phyloP scores from a whole-genome alignment of 2,888 invertebrate species.

The Pyrrhia umbra region DNA sequence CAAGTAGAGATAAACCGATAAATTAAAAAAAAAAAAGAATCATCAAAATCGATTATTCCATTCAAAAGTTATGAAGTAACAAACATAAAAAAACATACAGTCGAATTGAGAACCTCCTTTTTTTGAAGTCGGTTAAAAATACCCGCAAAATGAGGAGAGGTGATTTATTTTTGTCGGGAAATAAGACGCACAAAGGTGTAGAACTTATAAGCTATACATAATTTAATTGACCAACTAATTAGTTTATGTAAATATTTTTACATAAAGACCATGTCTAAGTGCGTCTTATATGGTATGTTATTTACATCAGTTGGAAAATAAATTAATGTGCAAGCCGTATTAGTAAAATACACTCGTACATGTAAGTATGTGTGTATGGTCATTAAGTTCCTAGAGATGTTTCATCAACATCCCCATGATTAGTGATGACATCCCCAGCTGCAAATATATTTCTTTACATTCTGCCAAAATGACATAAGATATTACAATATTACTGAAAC shows the following conservation, averaged over 20 bases:
- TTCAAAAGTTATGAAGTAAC: too few relatives aligned
- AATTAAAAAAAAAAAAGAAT: too few relatives aligned
- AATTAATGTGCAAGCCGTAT: slow-evolving; percentile 19
- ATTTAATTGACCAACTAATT: slow-evolving; percentile 16
- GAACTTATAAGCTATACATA: neutral
- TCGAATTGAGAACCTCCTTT: neutral
- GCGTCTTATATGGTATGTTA: slow-evolving; percentile 23
- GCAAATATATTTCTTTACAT: neutral
- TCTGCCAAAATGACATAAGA: too few relatives aligned
- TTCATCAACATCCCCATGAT: slow-evolving; percentile 17
- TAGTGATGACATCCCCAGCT: slow-evolving; percentile 7
- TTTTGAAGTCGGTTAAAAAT: neutral
- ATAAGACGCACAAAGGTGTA: neutral
- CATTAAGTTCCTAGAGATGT: slow-evolving; percentile 12
- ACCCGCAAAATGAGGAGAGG: neutral
- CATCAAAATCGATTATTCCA: too few relatives aligned
- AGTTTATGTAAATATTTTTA: slow-evolving; percentile 24
- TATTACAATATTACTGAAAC: too few relatives aligned
- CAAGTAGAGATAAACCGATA: too few relatives aligned
- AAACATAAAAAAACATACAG: too few relatives aligned
- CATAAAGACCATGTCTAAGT: slow-evolving; percentile 18
- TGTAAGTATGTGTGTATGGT: slow-evolving; percentile 1
- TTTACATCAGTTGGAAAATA: slow-evolving; percentile 30
- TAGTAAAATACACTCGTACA: slow-evolving; percentile 24
- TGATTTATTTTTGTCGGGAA: neutral